Conservation (phyloP, 2,888 invertebrate species). For the Apamea epomidion region DNA sequence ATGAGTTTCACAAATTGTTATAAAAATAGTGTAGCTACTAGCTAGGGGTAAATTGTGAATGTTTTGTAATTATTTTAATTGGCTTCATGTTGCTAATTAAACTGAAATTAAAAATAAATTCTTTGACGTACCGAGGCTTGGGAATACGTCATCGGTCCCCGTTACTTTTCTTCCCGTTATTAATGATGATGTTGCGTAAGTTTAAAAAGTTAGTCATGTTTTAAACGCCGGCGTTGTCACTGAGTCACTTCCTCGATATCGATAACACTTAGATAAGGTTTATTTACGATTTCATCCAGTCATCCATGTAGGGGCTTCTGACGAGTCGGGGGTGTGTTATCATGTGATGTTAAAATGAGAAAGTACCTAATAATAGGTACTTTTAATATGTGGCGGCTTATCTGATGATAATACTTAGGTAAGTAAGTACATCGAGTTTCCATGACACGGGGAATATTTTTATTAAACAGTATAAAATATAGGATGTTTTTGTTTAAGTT, state of each 20-base stretch:
- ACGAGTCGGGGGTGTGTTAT: slow-evolving; percentile 40
- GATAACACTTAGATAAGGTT: slow-evolving; percentile 54
- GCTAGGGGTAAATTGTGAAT: slow-evolving; percentile 1
- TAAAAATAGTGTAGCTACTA: slow-evolving; percentile 13
- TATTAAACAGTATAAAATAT: not conserved
- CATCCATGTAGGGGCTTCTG: slow-evolving; percentile 37
- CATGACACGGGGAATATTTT: not conserved
- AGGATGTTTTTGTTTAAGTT: not conserved
- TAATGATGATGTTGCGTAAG: slow-evolving; percentile 36
- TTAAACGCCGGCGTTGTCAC: slow-evolving; percentile 60
- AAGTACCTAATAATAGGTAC: slow-evolving; percentile 7
- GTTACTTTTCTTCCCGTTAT: slow-evolving; percentile 52
- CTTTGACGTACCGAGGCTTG: not conserved
- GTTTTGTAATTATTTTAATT: slow-evolving; percentile 24
- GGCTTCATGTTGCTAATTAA: slow-evolving; percentile 6
- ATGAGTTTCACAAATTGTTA: slow-evolving; percentile 13
- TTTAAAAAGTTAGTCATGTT: slow-evolving; percentile 57
- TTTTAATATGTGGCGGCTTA: slow-evolving; percentile 24
- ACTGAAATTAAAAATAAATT: not conserved
- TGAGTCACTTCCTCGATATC: slow-evolving; percentile 63
- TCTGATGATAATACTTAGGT: not conserved
- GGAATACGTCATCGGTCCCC: slow-evolving; percentile 45
- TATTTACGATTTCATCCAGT: slow-evolving; percentile 57
- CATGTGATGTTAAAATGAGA: slow-evolving; percentile 29
- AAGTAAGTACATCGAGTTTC: not conserved